phyloP scores from a whole-genome alignment of 2,888 invertebrate species.

The Embidobia sp. region DNA sequence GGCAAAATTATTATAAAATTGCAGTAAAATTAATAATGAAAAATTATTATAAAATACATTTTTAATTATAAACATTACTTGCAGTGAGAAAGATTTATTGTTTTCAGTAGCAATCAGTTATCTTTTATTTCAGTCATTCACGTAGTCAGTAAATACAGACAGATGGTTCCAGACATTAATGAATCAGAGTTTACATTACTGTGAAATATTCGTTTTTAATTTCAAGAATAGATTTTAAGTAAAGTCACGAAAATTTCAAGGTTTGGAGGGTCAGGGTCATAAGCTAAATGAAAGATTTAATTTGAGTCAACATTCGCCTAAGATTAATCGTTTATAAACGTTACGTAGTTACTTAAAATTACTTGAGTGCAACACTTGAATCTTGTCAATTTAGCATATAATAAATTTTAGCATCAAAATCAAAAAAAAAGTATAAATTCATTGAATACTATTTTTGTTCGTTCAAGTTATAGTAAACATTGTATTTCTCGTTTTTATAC shows the following conservation, averaged over 20 bases:
- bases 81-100: slow-evolving; percentile 4
- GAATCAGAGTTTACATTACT: slow-evolving; percentile 60
- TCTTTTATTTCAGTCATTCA: slow-evolving; percentile 50
- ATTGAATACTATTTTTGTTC: too few species aligned
- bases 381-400: background rate
- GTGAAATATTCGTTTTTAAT: slow-evolving; percentile 58
- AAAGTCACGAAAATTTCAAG: slow-evolving; percentile 52
- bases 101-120: slow-evolving; percentile 23
- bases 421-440: too few species aligned
- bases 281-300: slow-evolving; percentile 29
- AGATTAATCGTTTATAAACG: slow-evolving; percentile 20
- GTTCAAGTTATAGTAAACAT: too few species aligned
- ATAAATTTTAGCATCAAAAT: too few species aligned
- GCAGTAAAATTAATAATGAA: too few species aligned
- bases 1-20: too few species aligned
- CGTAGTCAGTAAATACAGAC: slow-evolving; percentile 58
- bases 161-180: slow-evolving; percentile 57
- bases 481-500: too few species aligned
- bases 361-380: background rate
- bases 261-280: slow-evolving; percentile 46
- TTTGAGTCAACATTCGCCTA: slow-evolving; percentile 13
- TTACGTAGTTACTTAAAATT: background rate
- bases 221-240: slow-evolving; percentile 53
- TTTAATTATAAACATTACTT: slow-evolving; percentile 16
- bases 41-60: too few species aligned